Evolutionary conservation across 2,113 vertebrate genomes (phyloP), one percentile per base, ranked within the genome.

Genomic region (Leiothrix lutea): DNA sequence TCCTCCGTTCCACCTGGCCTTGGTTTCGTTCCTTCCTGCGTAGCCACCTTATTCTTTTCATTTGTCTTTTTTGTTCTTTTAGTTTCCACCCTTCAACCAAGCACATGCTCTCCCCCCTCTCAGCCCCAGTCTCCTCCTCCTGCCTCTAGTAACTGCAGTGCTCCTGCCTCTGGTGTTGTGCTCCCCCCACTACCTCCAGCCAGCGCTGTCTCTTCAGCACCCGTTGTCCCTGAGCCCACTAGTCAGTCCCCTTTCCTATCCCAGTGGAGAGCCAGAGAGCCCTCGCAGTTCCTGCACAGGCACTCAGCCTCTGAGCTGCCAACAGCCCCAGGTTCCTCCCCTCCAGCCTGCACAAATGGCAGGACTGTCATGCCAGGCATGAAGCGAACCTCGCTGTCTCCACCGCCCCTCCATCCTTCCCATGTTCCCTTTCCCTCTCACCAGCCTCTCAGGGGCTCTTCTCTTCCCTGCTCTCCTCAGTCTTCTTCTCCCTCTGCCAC

Each of bases 241-340:
- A 11, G n/a, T 65, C 94, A 82, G 3, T 69, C 80, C 75, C 91
- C 86, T 66, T 87, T 91, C 80, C 83, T 21, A 47, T 80, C 80
- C 65, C 70, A 14, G 10, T 4, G 9, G 48, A 96, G 94, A 90
- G 48, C 58, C 73, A 89, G 71, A 54, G 97, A 97, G 35, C 29
- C 93, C 65, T 90, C 79, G 3, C 98, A 98, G 53, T 92, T 97
- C 97, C 95, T 98, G 96, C 97, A 98, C 96, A 90, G 92, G 86
- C 98, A 98, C 88, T 98, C 98, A 2, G 97, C 98, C 93, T 98
- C 98, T 2, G 98, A 99, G 97, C 98, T 98, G 90, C 98, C 98
- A 51, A 96, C 94, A 47, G 97, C 98, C 60, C 96, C 98, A 3
- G 96, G 97, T 94, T 99, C 98, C 14, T 98, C 98, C 95, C 97